A percentile compares a stretch with the other conserved stretches of the same genome.
Conservation (phyloP, 2,888 invertebrate species). For the Tenodera sinensis region DNA sequence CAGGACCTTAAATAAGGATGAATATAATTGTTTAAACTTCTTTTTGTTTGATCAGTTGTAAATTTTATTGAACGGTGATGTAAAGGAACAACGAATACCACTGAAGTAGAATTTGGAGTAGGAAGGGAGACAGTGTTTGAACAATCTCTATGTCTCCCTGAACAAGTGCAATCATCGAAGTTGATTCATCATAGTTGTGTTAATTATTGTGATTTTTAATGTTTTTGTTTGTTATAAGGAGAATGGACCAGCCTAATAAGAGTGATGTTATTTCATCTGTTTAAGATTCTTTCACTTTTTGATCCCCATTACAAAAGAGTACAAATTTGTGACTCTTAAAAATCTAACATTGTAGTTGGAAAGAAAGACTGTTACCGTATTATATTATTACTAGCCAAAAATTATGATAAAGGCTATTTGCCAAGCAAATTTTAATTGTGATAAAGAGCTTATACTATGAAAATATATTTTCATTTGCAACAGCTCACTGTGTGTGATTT, state of each 20-base stretch:
- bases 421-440: conserved; percentile 32
- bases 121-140: background rate
- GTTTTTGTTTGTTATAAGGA: conserved; percentile 22
- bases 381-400: conserved; percentile 25
- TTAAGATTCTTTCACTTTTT: conserved; percentile 10
- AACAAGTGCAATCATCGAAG: conserved; percentile 35
- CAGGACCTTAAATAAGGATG: background rate
- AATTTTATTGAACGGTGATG: conserved; percentile 2
- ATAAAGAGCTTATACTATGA: conserved; percentile 32
- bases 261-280: conserved; percentile 24
- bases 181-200: conserved; percentile 24
- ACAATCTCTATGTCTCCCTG: conserved; percentile 1
- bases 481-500: conserved; percentile 13
- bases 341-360: conserved; percentile 20
- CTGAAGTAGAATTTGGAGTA: background rate
- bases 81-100: conserved; percentile 9
- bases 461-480: conserved; percentile 9
- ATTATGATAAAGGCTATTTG: conserved; percentile 27
- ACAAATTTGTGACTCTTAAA: conserved; percentile 15
- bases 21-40: conserved; percentile 8
- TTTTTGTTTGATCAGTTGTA: background rate
- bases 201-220: conserved; percentile 22
- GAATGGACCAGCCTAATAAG: background rate
- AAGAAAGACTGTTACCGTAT: conserved; percentile 29
- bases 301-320: conserved; percentile 8